Evolutionary conservation across 2,113 vertebrate genomes (phyloP), one percentile per base, ranked within the genome.

Genomic region (Echinops telfairi): DNA sequence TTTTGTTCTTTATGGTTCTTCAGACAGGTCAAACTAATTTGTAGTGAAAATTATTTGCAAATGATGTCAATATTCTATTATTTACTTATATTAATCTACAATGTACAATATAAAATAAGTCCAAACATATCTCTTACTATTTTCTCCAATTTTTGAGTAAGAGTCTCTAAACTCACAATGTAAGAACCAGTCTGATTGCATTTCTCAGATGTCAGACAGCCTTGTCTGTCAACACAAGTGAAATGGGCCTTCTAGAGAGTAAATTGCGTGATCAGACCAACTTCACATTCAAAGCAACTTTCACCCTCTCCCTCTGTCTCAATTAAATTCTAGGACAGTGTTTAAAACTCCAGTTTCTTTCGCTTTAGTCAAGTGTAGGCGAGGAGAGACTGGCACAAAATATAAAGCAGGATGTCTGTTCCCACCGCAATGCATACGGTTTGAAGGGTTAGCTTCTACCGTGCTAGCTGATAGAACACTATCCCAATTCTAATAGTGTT

Each of bases 261-360:
- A 86, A 86, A 92, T 80, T 90, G 62, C 78, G 40, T 19, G 11
- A 86, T 83, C 88, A 94, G 66, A 53, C 25, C 62, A 91, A 57
- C 58, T 91, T 94, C 58, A 86, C 58, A 70, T 91, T 95, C 79
- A 83, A 47, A 96, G 85, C n/a, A 83, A 88, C 76, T 64, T 91
- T 96, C 23, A 36, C 33, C 31, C 23, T 57, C 29, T 83, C 31
- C 2, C 3, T 40, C 9, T 86, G 38, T 58, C 81, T 90, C 33
- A 53, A 68, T 94, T 93, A 96, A 73, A 90, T 86, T 94, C 79
- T 73, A 77, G 57, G 25, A 64, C 17, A 64, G 78, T 91, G 73
- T 85, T 96, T 90, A 94, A 94, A 86, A 92, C 22, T 83, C 58
- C 17, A 68, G 38, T 62, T 94, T 17, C 73, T 82, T 95, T 93